Base-by-base conservation (phyloP, 2,113 vertebrate genomes). In the Myrmophylax atrothorax region DNA sequence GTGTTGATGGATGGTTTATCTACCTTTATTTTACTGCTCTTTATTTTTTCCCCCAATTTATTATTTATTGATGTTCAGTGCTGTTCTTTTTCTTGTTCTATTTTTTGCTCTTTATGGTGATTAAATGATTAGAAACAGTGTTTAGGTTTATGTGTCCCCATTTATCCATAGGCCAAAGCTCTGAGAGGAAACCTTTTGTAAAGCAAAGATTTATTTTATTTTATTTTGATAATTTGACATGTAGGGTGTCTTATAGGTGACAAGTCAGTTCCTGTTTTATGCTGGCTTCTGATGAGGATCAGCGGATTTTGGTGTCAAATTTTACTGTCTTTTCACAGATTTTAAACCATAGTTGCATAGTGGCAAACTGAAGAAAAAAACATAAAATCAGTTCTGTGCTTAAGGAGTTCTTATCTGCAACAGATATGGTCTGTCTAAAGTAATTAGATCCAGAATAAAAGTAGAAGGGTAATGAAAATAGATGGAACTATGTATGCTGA, bases 401-500 rank as follows among this genome's bases (percentile, higher is more conserved):
- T 82, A 84, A 88, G 44, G 37, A 90, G 40, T 79, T 66, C 28
- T 84, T 58, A 44, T 59, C 62, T 14, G 0, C 53, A 90, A 35
- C 31, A 10, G 7, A 12, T 37, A 76, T 80, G 62, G 35, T 58
- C 11, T 80, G 72, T 53, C 38, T 83, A 49, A 68, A 84, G 15
- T 83, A 89, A 82, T 76, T 87, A 72, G 20, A 49, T 84, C 17
- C 66, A 47, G 42, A 89, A 76, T 38, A 62, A 91, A 95, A 78
- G 33, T 47, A 84, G 15, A n/a, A 86, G 47, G 16, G 18, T 93
- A 94, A 84, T 91, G 44, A 93, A 96, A 97, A 80, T 80, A 90
- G 37, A 78, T 91, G 37, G 28, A 94, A 13, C 14, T 87, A 35
- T 42, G 2, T 56, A 52, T 50, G 15, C 14, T 46, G 42, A 60